Percentiles rank a stretch among this genome's conserved stretches.
phyloP scores from a whole-genome alignment of 2,888 invertebrate species.

The Tholera decimalis region DNA sequence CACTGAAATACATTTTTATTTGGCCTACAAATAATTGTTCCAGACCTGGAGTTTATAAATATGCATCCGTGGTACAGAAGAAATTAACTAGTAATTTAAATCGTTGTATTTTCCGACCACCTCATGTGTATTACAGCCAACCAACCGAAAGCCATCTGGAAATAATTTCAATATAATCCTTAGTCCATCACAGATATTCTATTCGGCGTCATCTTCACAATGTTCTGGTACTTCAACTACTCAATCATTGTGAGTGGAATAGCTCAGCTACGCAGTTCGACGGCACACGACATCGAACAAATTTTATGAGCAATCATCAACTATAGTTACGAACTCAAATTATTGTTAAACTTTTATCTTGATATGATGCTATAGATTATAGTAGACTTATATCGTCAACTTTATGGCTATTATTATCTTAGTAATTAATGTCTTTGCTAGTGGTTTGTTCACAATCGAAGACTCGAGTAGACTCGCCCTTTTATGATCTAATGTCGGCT shows the following conservation, averaged over 20 bases:
- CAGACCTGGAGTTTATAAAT: too few relatives aligned
- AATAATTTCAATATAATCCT: conserved; percentile 27
- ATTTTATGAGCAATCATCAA: conserved; percentile 56
- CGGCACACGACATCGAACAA: conserved; percentile 49
- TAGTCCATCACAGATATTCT: conserved; percentile 77
- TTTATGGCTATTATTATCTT: not conserved
- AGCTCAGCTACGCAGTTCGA: conserved; percentile 65
- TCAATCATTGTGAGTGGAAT: conserved; percentile 75
- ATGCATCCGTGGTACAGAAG: too few relatives aligned
- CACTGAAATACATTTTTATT: too few relatives aligned
- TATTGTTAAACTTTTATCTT: conserved; percentile 59
- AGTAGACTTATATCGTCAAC: conserved; percentile 1
- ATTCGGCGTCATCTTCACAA: conserved; percentile 74
- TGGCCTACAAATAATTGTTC: too few relatives aligned
- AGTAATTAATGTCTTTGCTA: not conserved
- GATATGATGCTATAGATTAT: conserved; percentile 44
- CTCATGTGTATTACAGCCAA: too few relatives aligned
- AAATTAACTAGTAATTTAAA: too few relatives aligned
- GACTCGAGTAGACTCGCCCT: too few relatives aligned
- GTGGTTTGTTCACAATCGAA: too few relatives aligned
- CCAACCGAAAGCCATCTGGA: too few relatives aligned
- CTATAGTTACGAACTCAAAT: conserved; percentile 53
- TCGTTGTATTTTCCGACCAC: too few relatives aligned
- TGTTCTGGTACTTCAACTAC: conserved; percentile 87
- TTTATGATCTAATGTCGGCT: too few relatives aligned